These are phyloP conservation scores for Glyphotaelius pellucidus DNA, from an alignment of 2,888 invertebrate species.

Conservation along the genomic window DNA sequence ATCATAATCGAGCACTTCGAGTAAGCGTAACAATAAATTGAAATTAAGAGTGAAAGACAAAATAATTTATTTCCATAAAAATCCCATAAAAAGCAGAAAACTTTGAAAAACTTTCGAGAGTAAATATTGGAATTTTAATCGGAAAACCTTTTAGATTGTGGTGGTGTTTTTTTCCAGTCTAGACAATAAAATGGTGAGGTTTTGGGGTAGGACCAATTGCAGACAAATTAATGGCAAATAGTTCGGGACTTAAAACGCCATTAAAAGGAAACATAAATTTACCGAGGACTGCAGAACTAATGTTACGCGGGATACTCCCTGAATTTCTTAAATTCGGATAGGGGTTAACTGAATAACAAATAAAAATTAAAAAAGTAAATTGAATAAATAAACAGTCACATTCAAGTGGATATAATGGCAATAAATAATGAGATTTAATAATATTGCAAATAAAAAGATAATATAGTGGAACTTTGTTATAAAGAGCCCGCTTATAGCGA, in stretches of 20 bases:
- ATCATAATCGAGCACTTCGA: neutral
- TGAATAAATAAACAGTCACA: neutral
- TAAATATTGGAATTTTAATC: neutral
- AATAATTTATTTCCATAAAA: too few species aligned
- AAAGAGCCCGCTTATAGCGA: too few species aligned
- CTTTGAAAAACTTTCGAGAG: neutral
- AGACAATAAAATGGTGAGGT: constrained; percentile 36
- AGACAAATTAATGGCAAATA: constrained; percentile 32
- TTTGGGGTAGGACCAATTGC: constrained; percentile 26
- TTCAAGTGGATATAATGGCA: neutral
- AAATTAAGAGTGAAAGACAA: neutral
- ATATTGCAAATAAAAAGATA: neutral
- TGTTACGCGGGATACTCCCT: neutral
- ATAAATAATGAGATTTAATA: neutral
- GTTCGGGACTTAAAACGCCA: constrained; percentile 32
- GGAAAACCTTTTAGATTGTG: neutral
- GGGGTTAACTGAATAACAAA: neutral
- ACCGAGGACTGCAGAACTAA: neutral
- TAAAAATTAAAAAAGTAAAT: neutral
- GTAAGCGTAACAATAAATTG: neutral
- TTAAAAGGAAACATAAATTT: constrained; percentile 33
- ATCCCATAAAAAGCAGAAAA: neutral
- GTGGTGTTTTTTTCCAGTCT: constrained; percentile 40
- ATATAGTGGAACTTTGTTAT: too few species aligned
- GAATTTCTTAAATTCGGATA: neutral